Evolutionary conservation across 2,888 invertebrate species (phyloP).

Genomic region (Andrena bicolor): DNA sequence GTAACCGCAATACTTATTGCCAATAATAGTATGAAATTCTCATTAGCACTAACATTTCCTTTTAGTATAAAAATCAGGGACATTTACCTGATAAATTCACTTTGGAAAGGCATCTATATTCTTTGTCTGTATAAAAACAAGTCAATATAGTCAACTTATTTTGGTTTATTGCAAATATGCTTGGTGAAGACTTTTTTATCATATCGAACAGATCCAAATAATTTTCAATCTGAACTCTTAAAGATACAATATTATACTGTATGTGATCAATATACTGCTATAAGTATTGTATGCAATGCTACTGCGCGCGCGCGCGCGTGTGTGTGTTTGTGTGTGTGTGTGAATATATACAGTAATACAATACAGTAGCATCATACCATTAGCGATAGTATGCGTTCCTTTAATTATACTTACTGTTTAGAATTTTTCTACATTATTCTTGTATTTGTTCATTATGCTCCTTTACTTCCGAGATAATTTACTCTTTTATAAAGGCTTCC

Average conservation of each 20-base stretch:
- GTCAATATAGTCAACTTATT: conserved; percentile 34
- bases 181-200: conserved; percentile 29
- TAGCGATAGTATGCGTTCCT: conserved; percentile 7
- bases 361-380: conserved; percentile 47
- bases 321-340: conserved; percentile 15
- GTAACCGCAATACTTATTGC: conserved; percentile 35
- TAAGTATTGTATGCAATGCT: conserved; percentile 31
- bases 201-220: conserved; percentile 20
- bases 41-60: conserved; percentile 2
- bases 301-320: conserved; percentile 27
- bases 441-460: conserved; percentile 36
- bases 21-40: conserved; percentile 29
- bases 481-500: conserved; percentile 12
- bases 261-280: conserved; percentile 23
- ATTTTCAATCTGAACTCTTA: conserved; percentile 18
- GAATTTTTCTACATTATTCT: conserved; percentile 34
- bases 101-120: conserved; percentile 45
- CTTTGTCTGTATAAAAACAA: conserved; percentile 46
- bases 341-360: conserved; percentile 48
- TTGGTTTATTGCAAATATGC: conserved; percentile 26
- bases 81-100: conserved; percentile 35
- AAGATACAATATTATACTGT: conserved; percentile 38
- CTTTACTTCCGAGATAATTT: conserved; percentile 25
- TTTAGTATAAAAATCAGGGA: conserved; percentile 49
- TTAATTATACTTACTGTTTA: conserved; percentile 32